phyloP scores from a whole-genome alignment of 2,113 vertebrate genomes.

The Neolamprologus longior region DNA sequence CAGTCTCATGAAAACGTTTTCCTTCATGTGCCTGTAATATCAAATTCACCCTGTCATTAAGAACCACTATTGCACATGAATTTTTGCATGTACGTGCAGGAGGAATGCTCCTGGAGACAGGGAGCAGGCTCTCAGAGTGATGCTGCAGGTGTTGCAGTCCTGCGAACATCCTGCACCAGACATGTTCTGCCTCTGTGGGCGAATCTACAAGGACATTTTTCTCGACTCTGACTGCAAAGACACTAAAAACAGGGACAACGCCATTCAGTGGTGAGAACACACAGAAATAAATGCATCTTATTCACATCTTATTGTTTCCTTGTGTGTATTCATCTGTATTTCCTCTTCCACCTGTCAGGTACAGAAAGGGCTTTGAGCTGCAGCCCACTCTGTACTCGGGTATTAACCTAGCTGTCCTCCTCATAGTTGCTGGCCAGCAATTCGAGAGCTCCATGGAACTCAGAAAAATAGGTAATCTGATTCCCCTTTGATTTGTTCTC shows the following conservation, averaged over 20 bases:
- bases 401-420: conserved; percentile 88
- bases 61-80: neutral
- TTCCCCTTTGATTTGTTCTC: neutral
- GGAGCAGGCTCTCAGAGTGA: conserved; percentile 83
- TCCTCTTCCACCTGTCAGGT: conserved; percentile 68
- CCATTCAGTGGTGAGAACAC: conserved; percentile 85
- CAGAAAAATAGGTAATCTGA: conserved; percentile 83
- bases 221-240: conserved; percentile 90
- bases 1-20: neutral
- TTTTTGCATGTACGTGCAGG: conserved; percentile 55
- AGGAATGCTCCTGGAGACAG: conserved; percentile 84
- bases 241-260: conserved; percentile 78
- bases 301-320: neutral
- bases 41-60: neutral
- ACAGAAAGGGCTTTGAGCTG: conserved; percentile 90
- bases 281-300: neutral
- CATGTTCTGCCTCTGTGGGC: conserved; percentile 95
- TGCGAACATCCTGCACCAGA: conserved; percentile 87
- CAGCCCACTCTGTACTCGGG: conserved; percentile 94
- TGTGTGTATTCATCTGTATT: neutral
- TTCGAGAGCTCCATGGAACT: conserved; percentile 95
- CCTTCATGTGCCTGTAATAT: neutral
- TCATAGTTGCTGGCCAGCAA: conserved; percentile 86
- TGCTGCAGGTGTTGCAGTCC: conserved; percentile 84
- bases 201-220: conserved; percentile 96